Evolutionary conservation across 1,140 invertebrate species (phyloP), one percentile per base, ranked within the genome.

Genomic region (Hydropsyche tenuis): DNA sequence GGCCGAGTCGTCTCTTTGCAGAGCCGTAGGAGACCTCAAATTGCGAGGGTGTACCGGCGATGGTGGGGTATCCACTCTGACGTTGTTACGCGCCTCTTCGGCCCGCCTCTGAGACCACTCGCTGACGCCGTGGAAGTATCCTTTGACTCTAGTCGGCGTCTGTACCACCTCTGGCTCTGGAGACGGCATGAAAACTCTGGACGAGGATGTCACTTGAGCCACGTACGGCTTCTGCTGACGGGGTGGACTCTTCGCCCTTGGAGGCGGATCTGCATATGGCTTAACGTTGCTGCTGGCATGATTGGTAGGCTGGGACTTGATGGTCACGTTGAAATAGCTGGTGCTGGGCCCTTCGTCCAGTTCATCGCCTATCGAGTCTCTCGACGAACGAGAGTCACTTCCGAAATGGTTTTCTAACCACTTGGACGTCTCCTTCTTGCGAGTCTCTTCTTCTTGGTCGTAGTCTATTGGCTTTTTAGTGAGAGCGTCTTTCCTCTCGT

Each of bases 391-490:
- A 0, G 92, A 93, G 63, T 93, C 94, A 80, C 93, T 94, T 46
- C 94, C 94, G 79, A 96, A 96, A 80, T 96, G 94, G 78, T 91
- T 91, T 76, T 96, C 94, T 14, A 95, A 84, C 94, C 93, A 97
- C 82, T 92, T 95, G 76, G 90, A 93, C 0, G 93, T 97, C 86
- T 93, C 95, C 77, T 91, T 91, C 84, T 94, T 93, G 64, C 93
- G 87, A 0, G 94, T 94, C 81, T 95, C 91, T 80, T 96, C 93
- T 82, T 97, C 94, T 78, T 93, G 89, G 79, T 94, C 92, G 77
- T 94, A 91, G 80, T 95, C 92, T 42, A 95, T 81, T 0, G 93
- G 93, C 43, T 90, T 89, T 77, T 91, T 90, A 14, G 92, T 93
- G 70, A 94, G 79, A 3, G 90, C 94, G 81, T 95, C 93, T 80